These are phyloP conservation scores for Bubo blakistoni DNA, from an alignment of 2,113 vertebrate genomes.

Conservation along the genomic window DNA sequence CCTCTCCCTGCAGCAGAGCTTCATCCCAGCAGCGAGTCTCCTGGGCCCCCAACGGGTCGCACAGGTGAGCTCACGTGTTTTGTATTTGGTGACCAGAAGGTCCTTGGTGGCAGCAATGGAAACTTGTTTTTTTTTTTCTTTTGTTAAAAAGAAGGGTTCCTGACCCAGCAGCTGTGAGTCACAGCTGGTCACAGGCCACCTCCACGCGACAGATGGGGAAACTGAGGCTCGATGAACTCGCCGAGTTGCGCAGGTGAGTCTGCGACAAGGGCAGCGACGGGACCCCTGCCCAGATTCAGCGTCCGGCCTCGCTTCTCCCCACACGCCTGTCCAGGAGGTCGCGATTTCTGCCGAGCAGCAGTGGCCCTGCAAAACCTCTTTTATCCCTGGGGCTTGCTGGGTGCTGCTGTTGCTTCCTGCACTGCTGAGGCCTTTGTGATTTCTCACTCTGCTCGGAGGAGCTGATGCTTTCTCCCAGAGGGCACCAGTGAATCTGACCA, in stretches of 20 bases:
- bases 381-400: background rate
- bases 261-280: background rate
- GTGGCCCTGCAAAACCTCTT: background rate
- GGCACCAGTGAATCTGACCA: background rate
- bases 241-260: background rate
- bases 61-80: background rate
- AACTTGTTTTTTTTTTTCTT: background rate
- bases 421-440: fast-evolving
- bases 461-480: background rate
- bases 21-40: background rate
- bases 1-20: background rate
- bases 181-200: background rate
- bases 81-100: fast-evolving
- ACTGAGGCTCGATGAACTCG: background rate
- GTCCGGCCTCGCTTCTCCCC: background rate
- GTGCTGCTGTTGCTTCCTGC: background rate
- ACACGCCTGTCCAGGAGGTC: background rate
- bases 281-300: too few relatives aligned
- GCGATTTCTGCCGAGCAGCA: fast-evolving
- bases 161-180: too few relatives aligned
- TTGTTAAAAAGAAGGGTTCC: background rate
- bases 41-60: fast-evolving
- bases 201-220: background rate
- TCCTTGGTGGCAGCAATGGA: fast-evolving
- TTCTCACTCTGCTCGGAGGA: background rate